Conservation (phyloP, 2,113 vertebrate species). For the Alexandromys fortis region DNA sequence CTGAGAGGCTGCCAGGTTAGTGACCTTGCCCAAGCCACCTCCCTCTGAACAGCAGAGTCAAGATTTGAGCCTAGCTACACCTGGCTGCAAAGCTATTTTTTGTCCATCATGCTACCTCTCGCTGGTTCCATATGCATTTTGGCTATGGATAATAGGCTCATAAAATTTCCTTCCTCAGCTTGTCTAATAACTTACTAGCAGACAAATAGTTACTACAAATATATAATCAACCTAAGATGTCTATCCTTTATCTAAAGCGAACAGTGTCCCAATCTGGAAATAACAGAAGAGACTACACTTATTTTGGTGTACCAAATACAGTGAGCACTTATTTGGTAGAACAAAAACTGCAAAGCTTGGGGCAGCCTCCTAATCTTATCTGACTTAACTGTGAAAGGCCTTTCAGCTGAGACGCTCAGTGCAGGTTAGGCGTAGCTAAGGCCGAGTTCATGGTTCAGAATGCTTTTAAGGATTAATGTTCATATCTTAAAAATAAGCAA, state of each 20-base stretch:
- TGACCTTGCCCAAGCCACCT: not conserved
- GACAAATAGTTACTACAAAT: slow-evolving; percentile 24
- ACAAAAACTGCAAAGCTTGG: slow-evolving; percentile 24
- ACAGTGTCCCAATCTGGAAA: slow-evolving; percentile 7
- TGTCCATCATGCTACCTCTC: not conserved
- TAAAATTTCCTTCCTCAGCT: not conserved
- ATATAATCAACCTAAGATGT: not conserved
- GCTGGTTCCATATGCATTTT: not conserved
- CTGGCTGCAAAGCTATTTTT: not conserved
- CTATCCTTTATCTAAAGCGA: not conserved
- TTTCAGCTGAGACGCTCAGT: slow-evolving; percentile 14
- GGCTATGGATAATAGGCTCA: not conserved
- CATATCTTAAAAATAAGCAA: slow-evolving; percentile 48
- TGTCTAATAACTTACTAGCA: slow-evolving; percentile 31
- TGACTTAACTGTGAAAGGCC: slow-evolving; percentile 23
- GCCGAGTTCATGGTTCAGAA: slow-evolving; percentile 3
- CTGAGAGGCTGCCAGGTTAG: not conserved
- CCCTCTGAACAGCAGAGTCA: not conserved
- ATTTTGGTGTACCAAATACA: not conserved
- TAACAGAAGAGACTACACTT: not conserved
- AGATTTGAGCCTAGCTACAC: not conserved
- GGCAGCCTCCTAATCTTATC: not conserved
- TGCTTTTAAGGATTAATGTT: slow-evolving; percentile 53
- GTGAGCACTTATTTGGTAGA: not conserved
- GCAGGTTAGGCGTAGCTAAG: not conserved